Evolutionary conservation across 2,797 vertebrate species (phyloP), one percentile per base, ranked within the genome.

Genomic region (Pteronotus mesoamericanus): DNA sequence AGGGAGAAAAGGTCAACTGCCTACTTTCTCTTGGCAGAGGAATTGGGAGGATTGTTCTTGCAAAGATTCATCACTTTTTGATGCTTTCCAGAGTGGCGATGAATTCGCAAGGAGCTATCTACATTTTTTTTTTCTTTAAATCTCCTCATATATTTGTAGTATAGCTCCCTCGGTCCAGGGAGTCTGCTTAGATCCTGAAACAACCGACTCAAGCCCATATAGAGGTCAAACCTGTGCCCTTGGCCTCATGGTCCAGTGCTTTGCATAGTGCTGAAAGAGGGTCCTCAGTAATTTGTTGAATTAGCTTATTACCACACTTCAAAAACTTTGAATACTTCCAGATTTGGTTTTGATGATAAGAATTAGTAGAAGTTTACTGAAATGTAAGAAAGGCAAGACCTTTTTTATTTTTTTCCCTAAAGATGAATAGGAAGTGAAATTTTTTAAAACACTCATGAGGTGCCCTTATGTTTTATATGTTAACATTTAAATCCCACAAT

Each of bases 1-100:
- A 96, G 80, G 83, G 88, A 96, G 95, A 94, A 97, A 94, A 97
- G 96, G 97, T 95, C 96, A 97, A 94, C 91, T 95, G 90, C 88
- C 92, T 89, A 92, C 96, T 97, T 93, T 96, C 57, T 97, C 94
- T 89, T 96, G 92, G 96, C 96, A 96, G 92, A 68, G 69, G 79
- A 86, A 84, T 51, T 26, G 82, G 88, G 87, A 93, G 53, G 61
- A 72, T 89, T 61, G 19, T 80, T 89, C 89, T 72, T 92, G 78
- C 94, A 86, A 95, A 95, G 96, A 97, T 94, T 95, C 94, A 94
- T 96, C 91, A 95, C 95, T 95, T 95, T 96, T 94, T 96, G 94
- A 95, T 91, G 94, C 91, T 95, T 95, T 97, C 91, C 94, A 97
- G 96, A 97, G 92, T 75, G 64, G 87, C 89, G 94, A 96, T 94